phyloP scores from a whole-genome alignment of 2,113 vertebrate species.

The Nipponia nippon region DNA sequence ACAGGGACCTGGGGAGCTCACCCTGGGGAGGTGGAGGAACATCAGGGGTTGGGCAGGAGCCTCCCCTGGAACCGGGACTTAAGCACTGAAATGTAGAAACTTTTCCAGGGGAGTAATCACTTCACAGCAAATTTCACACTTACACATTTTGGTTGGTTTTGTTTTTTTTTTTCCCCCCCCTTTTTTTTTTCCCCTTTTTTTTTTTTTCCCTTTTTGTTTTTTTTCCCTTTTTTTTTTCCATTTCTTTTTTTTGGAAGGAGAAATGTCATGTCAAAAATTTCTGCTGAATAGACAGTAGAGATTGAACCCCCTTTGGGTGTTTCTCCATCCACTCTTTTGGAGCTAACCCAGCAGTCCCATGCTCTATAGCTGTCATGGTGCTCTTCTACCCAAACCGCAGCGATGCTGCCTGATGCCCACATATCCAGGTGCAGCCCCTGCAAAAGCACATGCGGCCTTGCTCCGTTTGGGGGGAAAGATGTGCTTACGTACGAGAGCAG shows the following conservation, averaged over 20 bases:
- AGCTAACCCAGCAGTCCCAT: not conserved
- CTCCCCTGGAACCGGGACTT: not conserved
- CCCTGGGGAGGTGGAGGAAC: not conserved
- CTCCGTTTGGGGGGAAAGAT: not conserved
- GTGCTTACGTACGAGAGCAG: fast-evolving
- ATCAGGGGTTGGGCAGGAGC: not conserved
- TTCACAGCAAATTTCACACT: not conserved
- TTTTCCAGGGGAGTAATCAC: not conserved
- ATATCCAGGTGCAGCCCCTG: not conserved
- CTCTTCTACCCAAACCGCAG: not conserved
- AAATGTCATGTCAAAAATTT: not conserved
- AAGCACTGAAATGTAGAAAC: not conserved
- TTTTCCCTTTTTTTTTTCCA: no score
- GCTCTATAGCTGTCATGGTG: not conserved
- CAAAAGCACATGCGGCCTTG: fast-evolving
- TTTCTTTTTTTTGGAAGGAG: not conserved
- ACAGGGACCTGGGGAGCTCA: not conserved
- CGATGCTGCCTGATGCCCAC: not conserved
- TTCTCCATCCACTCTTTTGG: not conserved
- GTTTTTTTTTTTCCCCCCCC: no score
- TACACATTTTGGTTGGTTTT: no score
- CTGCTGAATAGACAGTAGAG: not conserved
- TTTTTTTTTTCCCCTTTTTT: no score
- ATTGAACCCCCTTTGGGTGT: not conserved
- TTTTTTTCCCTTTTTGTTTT: not conserved